phyloP scores from a whole-genome alignment of 1,140 invertebrate species.

The Drosophila elegans region DNA sequence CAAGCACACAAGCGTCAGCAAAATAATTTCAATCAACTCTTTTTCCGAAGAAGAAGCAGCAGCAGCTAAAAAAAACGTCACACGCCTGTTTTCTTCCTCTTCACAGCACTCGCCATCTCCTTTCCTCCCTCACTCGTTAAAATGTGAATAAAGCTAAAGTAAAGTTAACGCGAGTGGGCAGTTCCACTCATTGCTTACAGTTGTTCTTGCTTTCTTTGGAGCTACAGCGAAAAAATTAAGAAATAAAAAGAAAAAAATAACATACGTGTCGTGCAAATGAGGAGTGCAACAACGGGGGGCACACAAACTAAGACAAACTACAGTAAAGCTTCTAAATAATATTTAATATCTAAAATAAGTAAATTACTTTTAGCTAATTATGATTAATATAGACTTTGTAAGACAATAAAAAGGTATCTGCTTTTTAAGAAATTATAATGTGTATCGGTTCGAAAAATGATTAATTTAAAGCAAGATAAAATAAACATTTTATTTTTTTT shows the following conservation, averaged over 20 bases:
- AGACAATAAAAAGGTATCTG: not conserved
- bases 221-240: constrained; percentile 73
- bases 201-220: constrained; percentile 37
- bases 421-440: too few relatives aligned
- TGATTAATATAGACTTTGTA: too few relatives aligned
- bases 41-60: constrained; percentile 56
- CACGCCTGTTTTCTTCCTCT: constrained; percentile 55
- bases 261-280: constrained; percentile 76
- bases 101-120: constrained; percentile 11
- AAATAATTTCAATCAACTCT: constrained; percentile 83
- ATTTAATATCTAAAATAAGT: too few relatives aligned
- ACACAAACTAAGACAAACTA: constrained; percentile 43
- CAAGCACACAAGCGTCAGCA: constrained; percentile 38
- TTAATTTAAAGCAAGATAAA: too few relatives aligned
- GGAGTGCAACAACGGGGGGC: constrained; percentile 34
- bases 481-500: too few relatives aligned
- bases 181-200: constrained; percentile 42
- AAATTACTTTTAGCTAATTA: too few relatives aligned
- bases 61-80: constrained; percentile 73
- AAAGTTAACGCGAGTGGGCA: constrained; percentile 39
- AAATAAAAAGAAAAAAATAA: constrained; percentile 62
- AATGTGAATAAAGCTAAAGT: constrained; percentile 56
- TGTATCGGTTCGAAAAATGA: too few relatives aligned
- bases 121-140: constrained; percentile 45
- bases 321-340: constrained; percentile 1